These are phyloP conservation scores for Epizoanthus illoricatus DNA, from an alignment of 92 coral and sea anemone genomes.

Conservation along the genomic window DNA sequence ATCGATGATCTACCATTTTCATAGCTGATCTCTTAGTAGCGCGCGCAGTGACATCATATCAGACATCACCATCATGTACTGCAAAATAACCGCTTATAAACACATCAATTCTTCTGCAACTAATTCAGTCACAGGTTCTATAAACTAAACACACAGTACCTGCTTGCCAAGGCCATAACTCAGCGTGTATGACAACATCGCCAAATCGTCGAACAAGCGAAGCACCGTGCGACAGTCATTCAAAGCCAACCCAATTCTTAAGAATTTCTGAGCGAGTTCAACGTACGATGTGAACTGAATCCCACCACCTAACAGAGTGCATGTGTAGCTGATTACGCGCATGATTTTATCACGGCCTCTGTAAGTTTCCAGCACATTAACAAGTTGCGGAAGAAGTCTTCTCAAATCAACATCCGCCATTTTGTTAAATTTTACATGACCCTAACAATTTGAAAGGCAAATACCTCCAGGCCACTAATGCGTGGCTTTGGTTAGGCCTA, in stretches of 20 bases:
- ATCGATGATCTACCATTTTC: too few relatives aligned
- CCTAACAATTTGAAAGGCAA: neutral
- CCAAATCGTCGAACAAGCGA: conserved; percentile 83
- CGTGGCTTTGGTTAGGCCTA: neutral
- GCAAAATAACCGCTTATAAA: too few relatives aligned
- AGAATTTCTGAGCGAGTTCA: conserved; percentile 52
- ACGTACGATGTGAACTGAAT: conserved; percentile 34
- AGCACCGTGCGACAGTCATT: conserved; percentile 74
- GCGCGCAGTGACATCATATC: too few relatives aligned
- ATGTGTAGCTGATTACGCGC: conserved; percentile 61
- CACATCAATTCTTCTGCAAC: neutral
- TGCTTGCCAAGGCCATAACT: conserved; percentile 70
- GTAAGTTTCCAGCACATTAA: conserved; percentile 64
- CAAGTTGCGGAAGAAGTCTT: conserved; percentile 19
- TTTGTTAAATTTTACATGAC: conserved; percentile 5
- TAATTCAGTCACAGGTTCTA: neutral
- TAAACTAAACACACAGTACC: conserved; percentile 43
- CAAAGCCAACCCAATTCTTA: conserved; percentile 54
- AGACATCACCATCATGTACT: too few relatives aligned
- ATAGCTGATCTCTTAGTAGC: too few relatives aligned
- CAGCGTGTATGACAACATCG: conserved; percentile 61
- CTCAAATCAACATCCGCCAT: conserved; percentile 4
- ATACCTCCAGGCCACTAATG: neutral
- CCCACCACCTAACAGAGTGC: conserved; percentile 56
- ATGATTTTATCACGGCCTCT: conserved; percentile 81